Conservation (phyloP, 2,888 invertebrate genomes). For the Melinaea marsaeus region DNA sequence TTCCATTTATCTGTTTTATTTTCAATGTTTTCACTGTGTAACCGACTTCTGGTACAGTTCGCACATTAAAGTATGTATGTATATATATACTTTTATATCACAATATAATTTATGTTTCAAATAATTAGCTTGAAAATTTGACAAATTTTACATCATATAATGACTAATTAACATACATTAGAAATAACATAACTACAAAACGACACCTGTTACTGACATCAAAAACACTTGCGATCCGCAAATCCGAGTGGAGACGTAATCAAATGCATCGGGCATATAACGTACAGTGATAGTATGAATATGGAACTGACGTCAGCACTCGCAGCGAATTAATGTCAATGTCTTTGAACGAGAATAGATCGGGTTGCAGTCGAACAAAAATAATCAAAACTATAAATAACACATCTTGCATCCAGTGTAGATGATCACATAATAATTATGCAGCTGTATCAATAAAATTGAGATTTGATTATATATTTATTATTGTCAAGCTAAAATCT, state of each 20-base stretch:
- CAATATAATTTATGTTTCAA: too few relatives aligned
- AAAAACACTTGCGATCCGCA: background rate
- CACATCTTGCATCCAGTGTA: slow-evolving; percentile 21
- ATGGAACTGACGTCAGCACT: slow-evolving; percentile 35
- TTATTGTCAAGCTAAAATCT: background rate
- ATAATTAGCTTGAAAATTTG: too few relatives aligned
- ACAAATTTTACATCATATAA: too few relatives aligned
- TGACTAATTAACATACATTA: too few relatives aligned
- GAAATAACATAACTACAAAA: too few relatives aligned
- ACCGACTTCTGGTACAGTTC: too few relatives aligned
- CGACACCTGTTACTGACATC: too few relatives aligned
- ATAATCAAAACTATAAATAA: slow-evolving; percentile 39
- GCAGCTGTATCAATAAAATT: too few relatives aligned
- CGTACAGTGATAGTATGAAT: background rate
- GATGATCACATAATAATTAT: background rate
- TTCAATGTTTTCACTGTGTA: background rate
- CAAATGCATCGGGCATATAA: background rate
- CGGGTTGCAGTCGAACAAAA: slow-evolving; percentile 40
- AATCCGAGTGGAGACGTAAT: background rate
- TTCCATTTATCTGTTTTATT: background rate
- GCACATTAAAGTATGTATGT: too few relatives aligned
- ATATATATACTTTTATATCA: too few relatives aligned
- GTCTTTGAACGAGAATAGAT: slow-evolving; percentile 59
- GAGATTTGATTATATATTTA: background rate
- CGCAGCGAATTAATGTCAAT: slow-evolving; percentile 57